These are phyloP conservation scores for Dolichotis patagonum DNA, from an alignment of 2,113 vertebrate genomes.

Conservation along the genomic window DNA sequence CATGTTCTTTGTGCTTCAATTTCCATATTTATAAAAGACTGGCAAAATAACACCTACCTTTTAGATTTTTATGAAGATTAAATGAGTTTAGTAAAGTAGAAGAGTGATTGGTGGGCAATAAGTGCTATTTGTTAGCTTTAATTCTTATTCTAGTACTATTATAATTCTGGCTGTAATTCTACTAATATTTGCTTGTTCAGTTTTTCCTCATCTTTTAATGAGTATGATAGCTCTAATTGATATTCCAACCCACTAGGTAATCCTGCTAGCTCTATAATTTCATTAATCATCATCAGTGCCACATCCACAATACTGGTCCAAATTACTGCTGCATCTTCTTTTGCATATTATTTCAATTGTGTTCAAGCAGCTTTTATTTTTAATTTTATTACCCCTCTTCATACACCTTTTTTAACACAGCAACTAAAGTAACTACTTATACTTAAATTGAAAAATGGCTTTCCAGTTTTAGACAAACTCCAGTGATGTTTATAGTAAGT, in stretches of 20 bases:
- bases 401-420: neutral
- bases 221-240: neutral
- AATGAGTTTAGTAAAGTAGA: neutral
- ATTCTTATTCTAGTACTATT: conserved; percentile 32
- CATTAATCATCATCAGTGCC: neutral
- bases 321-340: neutral
- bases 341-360: neutral
- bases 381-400: neutral
- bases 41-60: neutral
- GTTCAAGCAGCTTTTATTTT: neutral
- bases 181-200: neutral
- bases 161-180: neutral
- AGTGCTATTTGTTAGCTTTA: neutral
- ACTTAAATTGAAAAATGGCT: neutral
- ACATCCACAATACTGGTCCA: neutral
- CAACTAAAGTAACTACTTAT: neutral
- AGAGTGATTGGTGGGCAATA: neutral
- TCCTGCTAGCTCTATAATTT: conserved; percentile 1
- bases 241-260: neutral
- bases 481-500: neutral
- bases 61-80: neutral
- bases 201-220: conserved; percentile 1
- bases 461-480: neutral
- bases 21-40: neutral
- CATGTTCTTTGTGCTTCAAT: neutral